Evolutionary conservation across 2,888 invertebrate genomes (phyloP).

Genomic region (Anagyrus pseudococci): DNA sequence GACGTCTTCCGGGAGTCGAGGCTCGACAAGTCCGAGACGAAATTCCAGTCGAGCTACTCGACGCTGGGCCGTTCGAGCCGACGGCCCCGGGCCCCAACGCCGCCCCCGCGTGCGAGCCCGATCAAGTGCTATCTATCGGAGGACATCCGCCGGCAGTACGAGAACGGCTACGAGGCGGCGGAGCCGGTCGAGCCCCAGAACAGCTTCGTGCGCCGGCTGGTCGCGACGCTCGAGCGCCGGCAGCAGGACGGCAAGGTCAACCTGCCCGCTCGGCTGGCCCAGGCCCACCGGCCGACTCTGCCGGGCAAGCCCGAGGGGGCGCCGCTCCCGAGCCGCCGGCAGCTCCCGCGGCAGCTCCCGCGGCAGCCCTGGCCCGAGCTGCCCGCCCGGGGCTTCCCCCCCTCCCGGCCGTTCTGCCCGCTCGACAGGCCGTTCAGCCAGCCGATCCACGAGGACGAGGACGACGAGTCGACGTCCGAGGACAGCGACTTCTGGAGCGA

Average conservation of each 20-base stretch:
- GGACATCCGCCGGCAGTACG: slow-evolving; percentile 24
- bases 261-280: too few species aligned
- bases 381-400: not conserved
- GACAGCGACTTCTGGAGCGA: slow-evolving; percentile 6
- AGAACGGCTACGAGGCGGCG: slow-evolving; percentile 11
- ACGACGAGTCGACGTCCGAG: too few species aligned
- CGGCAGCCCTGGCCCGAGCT: not conserved
- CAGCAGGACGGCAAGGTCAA: slow-evolving; percentile 17
- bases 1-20: too few species aligned
- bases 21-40: not conserved
- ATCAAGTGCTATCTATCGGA: slow-evolving; percentile 26
- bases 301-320: not conserved
- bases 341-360: not conserved
- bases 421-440: too few species aligned
- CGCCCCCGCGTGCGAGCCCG: slow-evolving; percentile 17
- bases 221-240: slow-evolving; percentile 39
- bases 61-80: not conserved
- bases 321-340: not conserved
- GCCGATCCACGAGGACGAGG: not conserved
- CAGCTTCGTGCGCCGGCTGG: slow-evolving; percentile 41
- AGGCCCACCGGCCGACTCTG: not conserved
- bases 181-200: not conserved
- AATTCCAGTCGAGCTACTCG: not conserved
- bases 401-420: not conserved
- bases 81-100: not conserved